Percentiles rank a stretch among this genome's conserved stretches.
Conservation (phyloP, 2,888 invertebrate genomes). For the Isoperla grammatica region DNA sequence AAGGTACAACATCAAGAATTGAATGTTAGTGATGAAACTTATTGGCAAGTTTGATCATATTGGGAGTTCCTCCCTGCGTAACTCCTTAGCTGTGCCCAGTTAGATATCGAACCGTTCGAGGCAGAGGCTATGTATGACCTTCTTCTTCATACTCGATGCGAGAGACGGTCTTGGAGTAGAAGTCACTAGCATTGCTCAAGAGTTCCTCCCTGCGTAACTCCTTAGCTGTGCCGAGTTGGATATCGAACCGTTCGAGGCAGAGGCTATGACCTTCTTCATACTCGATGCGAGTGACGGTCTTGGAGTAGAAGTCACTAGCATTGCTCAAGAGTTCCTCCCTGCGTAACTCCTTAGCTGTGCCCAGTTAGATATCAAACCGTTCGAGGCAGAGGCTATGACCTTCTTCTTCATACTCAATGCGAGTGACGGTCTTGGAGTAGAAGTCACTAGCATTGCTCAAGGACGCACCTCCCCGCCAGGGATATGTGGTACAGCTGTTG, state of each 20-base stretch:
- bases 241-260: slow-evolving; percentile 53
- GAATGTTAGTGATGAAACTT: too few relatives aligned
- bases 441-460: slow-evolving; percentile 70
- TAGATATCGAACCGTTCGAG: slow-evolving; percentile 51
- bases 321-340: slow-evolving; percentile 76
- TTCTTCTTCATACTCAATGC: slow-evolving; percentile 85
- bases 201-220: too few relatives aligned
- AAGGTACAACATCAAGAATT: too few relatives aligned
- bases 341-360: slow-evolving; percentile 62
- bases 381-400: slow-evolving; percentile 58
- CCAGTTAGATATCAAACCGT: slow-evolving; percentile 48
- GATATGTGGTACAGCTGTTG: slow-evolving; percentile 70
- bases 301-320: slow-evolving; percentile 65
- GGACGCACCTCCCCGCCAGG: slow-evolving; percentile 83
- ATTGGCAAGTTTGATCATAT: too few relatives aligned
- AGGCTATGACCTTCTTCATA: slow-evolving; percentile 72
- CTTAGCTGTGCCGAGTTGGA: too few relatives aligned
- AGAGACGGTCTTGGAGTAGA: slow-evolving; percentile 66
- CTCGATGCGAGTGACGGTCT: slow-evolving; percentile 72
- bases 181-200: slow-evolving; percentile 68
- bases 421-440: slow-evolving; percentile 64
- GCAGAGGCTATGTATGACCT: slow-evolving; percentile 57
- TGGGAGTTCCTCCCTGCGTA: too few relatives aligned
- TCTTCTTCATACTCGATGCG: slow-evolving; percentile 86
- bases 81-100: too few relatives aligned